Percentiles rank a stretch among this genome's conserved stretches.
Conservation (phyloP, 2,888 invertebrate species). For the Sphaerophoria rueppellii region DNA sequence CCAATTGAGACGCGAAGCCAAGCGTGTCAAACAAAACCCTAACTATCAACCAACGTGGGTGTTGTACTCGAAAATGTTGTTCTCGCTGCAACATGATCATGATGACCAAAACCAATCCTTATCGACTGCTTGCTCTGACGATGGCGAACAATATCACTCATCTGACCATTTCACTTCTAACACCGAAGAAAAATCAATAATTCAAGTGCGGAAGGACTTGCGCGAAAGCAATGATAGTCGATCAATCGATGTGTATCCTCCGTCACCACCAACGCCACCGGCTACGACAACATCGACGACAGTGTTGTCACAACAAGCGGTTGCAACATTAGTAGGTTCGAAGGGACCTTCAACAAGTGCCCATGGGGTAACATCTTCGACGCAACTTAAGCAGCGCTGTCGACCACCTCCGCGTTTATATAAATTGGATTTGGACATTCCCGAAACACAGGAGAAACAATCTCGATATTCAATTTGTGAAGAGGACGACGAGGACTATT, state of each 20-base stretch:
- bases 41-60: constrained; percentile 74
- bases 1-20: constrained; percentile 75
- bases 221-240: constrained; percentile 17
- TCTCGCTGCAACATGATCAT: constrained; percentile 38
- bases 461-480: not conserved
- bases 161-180: constrained; percentile 57
- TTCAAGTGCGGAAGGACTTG: constrained; percentile 55
- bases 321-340: not conserved
- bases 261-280: not conserved
- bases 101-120: not conserved
- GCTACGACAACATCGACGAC: not conserved
- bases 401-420: not conserved
- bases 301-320: too few species aligned
- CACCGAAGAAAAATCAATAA: constrained; percentile 36
- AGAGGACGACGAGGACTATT: constrained; percentile 75
- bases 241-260: not conserved
- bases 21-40: constrained; percentile 68
- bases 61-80: constrained; percentile 75
- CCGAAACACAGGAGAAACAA: not conserved
- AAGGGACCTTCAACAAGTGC: constrained; percentile 19
- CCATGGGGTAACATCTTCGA: constrained; percentile 36
- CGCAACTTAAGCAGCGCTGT: not conserved
- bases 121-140: not conserved
- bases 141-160: constrained; percentile 25
- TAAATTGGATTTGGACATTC: not conserved